Percentiles rank a stretch among this genome's conserved stretches.
phyloP scores from a whole-genome alignment of 1,140 invertebrate species.

The Pseudomyrmex cubaensis region DNA sequence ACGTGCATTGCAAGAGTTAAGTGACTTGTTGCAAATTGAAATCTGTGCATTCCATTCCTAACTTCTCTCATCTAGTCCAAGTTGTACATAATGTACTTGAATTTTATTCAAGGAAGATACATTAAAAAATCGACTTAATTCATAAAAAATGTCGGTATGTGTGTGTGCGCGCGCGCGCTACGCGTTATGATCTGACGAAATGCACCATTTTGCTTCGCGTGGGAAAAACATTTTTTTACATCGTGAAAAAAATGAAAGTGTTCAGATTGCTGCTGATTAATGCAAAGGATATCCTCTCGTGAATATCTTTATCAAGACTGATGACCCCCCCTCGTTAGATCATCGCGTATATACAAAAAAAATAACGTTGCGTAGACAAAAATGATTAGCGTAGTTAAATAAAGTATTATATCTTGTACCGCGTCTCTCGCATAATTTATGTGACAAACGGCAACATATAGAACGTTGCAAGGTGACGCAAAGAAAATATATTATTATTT shows the following conservation, averaged over 20 bases:
- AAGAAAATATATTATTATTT: conserved; percentile 38
- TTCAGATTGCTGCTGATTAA: conserved; percentile 10
- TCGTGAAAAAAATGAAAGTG: background rate
- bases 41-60: conserved; percentile 50
- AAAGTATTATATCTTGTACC: conserved; percentile 58
- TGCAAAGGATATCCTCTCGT: background rate
- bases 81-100: conserved; percentile 49
- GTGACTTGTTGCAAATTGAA: conserved; percentile 35
- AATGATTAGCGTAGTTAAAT: conserved; percentile 47
- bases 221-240: conserved; percentile 25
- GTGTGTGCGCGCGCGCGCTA: too few relatives aligned
- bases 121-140: conserved; percentile 43
- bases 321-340: conserved; percentile 47
- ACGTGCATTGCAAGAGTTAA: conserved; percentile 25
- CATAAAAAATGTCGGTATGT: conserved; percentile 19
- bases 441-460: conserved; percentile 47
- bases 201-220: background rate
- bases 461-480: background rate
- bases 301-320: conserved; percentile 65
- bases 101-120: conserved; percentile 11
- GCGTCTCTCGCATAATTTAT: conserved; percentile 49
- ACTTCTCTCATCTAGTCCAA: conserved; percentile 62
- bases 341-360: conserved; percentile 34
- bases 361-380: conserved; percentile 22
- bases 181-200: conserved; percentile 36